These are phyloP conservation scores for Cryptophagus acutangulus DNA, from an alignment of 2,888 invertebrate genomes.

Conservation along the genomic window DNA sequence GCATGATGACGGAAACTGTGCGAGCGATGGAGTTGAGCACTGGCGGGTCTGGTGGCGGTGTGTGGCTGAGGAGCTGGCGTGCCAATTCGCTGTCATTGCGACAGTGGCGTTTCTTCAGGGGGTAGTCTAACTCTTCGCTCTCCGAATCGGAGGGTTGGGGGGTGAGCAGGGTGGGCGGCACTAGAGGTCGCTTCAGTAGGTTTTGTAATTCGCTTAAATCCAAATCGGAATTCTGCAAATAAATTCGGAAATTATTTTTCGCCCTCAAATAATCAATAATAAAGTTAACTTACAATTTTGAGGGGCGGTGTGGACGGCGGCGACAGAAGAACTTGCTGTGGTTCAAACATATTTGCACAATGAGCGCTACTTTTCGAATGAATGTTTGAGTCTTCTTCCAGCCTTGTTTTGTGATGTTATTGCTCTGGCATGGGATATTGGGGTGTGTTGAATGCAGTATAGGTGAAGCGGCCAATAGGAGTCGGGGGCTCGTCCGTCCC, in stretches of 20 bases:
- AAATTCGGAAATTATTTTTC: conserved; percentile 13
- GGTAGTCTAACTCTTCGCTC: conserved; percentile 46
- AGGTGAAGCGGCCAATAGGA: conserved; percentile 53
- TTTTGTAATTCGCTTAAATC: conserved; percentile 28
- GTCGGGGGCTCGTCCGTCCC: conserved; percentile 65
- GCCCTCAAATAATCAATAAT: conserved; percentile 4
- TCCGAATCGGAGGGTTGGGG: conserved; percentile 86
- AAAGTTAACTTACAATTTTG: conserved; percentile 46
- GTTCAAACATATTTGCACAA: conserved; percentile 17
- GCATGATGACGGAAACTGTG: conserved; percentile 78
- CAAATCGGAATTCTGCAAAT: conserved; percentile 35
- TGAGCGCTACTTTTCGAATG: not conserved
- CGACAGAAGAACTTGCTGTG: conserved; percentile 53
- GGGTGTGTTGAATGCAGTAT: conserved; percentile 51
- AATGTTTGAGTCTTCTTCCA: conserved; percentile 30
- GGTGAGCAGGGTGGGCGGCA: conserved; percentile 51
- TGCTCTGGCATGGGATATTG: conserved; percentile 45
- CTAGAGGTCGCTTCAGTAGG: conserved; percentile 32
- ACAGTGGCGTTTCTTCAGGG: conserved; percentile 57
- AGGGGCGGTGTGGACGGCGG: conserved; percentile 70
- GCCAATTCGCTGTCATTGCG: conserved; percentile 56
- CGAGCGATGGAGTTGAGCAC: conserved; percentile 15
- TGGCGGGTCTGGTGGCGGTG: conserved; percentile 48
- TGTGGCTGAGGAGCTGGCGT: conserved; percentile 52
- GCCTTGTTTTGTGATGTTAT: conserved; percentile 39